Base-by-base conservation (phyloP, 2,888 invertebrate species). In the Temnothorax unifasciatus region DNA sequence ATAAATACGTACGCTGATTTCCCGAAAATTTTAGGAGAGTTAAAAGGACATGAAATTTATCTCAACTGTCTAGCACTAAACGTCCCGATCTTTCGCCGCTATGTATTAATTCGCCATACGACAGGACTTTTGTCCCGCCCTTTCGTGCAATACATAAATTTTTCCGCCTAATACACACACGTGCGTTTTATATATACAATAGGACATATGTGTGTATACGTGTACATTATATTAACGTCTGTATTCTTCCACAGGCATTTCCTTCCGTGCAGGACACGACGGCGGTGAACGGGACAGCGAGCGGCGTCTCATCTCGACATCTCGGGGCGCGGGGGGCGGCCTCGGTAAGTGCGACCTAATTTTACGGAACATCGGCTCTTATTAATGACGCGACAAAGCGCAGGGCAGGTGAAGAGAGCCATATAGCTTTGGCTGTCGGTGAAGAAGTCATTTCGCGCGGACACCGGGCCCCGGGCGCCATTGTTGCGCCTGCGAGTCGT, bases 321-420 rank as follows among this genome's bases (percentile, higher is more conserved):
- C 57, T 79, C 85, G 82, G 83, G 34, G 34, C 29, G 0, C 29
- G 34, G 34, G 34, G 85, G 86, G 86, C 88, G 89, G 61, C 29
- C 18, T 57, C n/a, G 66, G 85, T 87, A 92, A 92, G 92, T 93
- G 93, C 92, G 92, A 93, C 92, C 93, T 94, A 94, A 93, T 94
- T 94, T 94, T 93, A 92, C 94, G 93, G 93, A 89, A 93, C 93
- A 93, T 94, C 92, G 92, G 92, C 88, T 93, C 92, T 94, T 93
- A 93, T 94, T 94, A 93, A 94, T 92, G 93, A 90, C 89, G 77
- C 76, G 59, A 71, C 44, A 52, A 52, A 54, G 77, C 79, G 57
- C 54, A 29, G 59, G 64, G 79, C 44, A 61, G 79, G 83, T 69
- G 74, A 75, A 57, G 75, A 77, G 47, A 88, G 89, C 89, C 84